A percentile compares a stretch with the other conserved stretches of the same genome.
These are phyloP conservation scores for Diarsia rubi DNA, from an alignment of 2,888 invertebrate genomes.

Conservation along the genomic window DNA sequence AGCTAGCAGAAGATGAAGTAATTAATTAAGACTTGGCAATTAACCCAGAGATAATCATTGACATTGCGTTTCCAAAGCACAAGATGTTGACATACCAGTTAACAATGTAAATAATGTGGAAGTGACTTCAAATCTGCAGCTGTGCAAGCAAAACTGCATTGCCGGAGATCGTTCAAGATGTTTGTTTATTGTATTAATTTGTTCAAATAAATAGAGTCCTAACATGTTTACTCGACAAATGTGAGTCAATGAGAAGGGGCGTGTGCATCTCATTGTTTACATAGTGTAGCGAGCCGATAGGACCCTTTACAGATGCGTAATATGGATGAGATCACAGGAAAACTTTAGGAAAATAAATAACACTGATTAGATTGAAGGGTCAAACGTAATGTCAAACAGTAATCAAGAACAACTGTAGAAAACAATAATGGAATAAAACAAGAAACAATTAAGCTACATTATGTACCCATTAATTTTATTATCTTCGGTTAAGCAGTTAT, in stretches of 20 bases:
- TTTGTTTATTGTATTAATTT: conserved; percentile 18
- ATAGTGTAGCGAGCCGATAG: conserved; percentile 59
- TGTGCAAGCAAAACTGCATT: conserved; percentile 8
- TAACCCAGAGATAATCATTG: conserved; percentile 18
- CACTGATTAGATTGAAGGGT: conserved; percentile 81
- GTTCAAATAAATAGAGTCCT: conserved; percentile 15
- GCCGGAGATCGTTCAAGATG: conserved; percentile 19
- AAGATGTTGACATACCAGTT: neutral
- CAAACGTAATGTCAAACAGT: conserved; percentile 72
- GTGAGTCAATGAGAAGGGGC: conserved; percentile 72
- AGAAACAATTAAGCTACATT: conserved; percentile 79
- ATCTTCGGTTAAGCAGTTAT: conserved; percentile 65
- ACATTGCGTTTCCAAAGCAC: neutral
- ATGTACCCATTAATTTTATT: conserved; percentile 71
- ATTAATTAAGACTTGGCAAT: neutral
- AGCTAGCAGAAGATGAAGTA: conserved; percentile 13
- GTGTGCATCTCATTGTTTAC: conserved; percentile 70
- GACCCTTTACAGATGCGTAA: conserved; percentile 70
- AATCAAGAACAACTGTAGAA: conserved; percentile 77
- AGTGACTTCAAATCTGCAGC: conserved; percentile 9
- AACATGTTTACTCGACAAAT: conserved; percentile 47
- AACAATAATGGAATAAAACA: conserved; percentile 87
- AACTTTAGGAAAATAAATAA: conserved; percentile 84
- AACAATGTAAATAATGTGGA: conserved; percentile 4
- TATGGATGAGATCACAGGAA: conserved; percentile 86